Base-by-base conservation (phyloP, 2,113 vertebrate species). In the Nansenia antarctica region DNA sequence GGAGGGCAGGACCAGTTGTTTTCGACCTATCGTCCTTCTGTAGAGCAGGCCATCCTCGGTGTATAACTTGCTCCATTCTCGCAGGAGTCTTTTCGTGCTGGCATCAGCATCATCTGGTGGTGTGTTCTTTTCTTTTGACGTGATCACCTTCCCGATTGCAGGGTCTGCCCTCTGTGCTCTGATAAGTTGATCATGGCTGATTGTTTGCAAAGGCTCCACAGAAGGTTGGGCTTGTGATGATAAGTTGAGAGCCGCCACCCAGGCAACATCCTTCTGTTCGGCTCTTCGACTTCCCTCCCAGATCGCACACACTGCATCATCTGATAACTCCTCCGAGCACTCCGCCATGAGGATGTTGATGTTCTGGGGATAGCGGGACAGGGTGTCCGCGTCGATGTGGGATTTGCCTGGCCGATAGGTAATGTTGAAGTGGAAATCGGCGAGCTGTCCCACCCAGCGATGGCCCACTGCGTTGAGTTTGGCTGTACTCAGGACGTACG, bases 31-130 rank as follows among this genome's bases (percentile, higher is more conserved):
- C 0, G 55, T 20, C 0, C 29, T 5, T 29, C 55, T 11, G 39
- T 66, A 66, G 9, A 73, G 2, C 32, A 66, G 7, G 11, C 55
- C 71, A 8, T 61, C 31, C 2, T 67, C 70, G 2, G 67, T 1
- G 3, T 1, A 0, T 2, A 73, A 20, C 12, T 54, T 67, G 7
- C 9, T 29, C 70, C 64, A 67, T 7, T 73, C 57, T 6, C 42
- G 15, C 0, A 73, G 9, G 2, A 67, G 9, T 2, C 3, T 5
- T 1, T 26, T 67, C 3, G 39, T 61, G 14, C 1, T 29, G 27
- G 9, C 27, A 11, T 1, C 22, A 9, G 35, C 32, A 7, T 0
- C 1, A 0, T n/a, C n/a, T 29, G n/a, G n/a, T n/a, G n/a, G n/a
- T n/a, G n/a, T n/a, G n/a, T 0, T 61, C 20, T 0, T 35, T 20